Evolutionary conservation across 2,113 vertebrate genomes (phyloP).

Genomic region (Leptodactylus fuscus): DNA sequence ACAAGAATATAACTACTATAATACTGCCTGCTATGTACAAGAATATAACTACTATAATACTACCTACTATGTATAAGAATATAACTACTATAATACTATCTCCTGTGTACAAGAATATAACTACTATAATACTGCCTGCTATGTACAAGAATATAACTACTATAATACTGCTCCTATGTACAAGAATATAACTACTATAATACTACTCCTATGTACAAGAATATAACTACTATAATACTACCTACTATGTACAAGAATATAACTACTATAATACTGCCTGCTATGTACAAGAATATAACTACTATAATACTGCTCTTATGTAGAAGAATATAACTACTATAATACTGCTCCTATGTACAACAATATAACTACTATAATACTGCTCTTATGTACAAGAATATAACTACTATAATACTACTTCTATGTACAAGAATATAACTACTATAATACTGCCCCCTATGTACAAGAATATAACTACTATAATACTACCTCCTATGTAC

Average conservation of each 20-base stretch:
- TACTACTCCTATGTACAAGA: too few relatives aligned
- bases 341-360: background rate
- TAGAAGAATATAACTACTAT: background rate
- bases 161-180: background rate
- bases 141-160: background rate
- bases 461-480: slow-evolving; percentile 9
- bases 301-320: background rate
- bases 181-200: background rate
- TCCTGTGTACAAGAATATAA: background rate
- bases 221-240: background rate
- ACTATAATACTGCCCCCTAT: background rate
- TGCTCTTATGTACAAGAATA: background rate
- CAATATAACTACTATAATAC: slow-evolving; percentile 2
- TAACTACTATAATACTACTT: background rate
- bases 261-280: background rate
- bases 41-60: slow-evolving; percentile 11
- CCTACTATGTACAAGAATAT: background rate
- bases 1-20: background rate
- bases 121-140: background rate
- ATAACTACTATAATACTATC: background rate
- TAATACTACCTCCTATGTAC: background rate
- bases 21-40: background rate
- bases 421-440: background rate
- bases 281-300: slow-evolving; percentile 2
- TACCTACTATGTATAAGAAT: background rate